Percentiles rank a stretch among this genome's conserved stretches.
Conservation (phyloP, 2,888 invertebrate genomes). For the Lissocephala sabroskyi region DNA sequence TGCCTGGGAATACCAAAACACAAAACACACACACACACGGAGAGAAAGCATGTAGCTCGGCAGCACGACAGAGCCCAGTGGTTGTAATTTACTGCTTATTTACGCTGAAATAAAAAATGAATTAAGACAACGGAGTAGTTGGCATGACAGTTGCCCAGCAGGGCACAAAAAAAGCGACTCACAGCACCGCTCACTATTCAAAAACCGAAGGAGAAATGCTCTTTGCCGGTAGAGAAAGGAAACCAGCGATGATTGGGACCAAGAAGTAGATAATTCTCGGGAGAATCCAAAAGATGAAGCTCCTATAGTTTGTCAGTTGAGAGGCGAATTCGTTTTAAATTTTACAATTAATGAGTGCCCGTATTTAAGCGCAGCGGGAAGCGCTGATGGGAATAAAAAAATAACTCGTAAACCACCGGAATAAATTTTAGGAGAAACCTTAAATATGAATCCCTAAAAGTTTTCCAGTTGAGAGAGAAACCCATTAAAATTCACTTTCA, state of each 20-base stretch:
- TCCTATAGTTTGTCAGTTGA: too few species aligned
- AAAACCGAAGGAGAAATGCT: constrained; percentile 20
- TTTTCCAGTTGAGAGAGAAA: too few species aligned
- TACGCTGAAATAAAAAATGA: constrained; percentile 56
- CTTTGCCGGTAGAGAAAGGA: constrained; percentile 3
- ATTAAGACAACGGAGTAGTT: constrained; percentile 42
- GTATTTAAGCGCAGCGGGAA: too few species aligned
- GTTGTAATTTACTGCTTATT: constrained; percentile 60
- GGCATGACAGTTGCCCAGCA: constrained; percentile 17
- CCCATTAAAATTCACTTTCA: too few species aligned
- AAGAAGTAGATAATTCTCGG: constrained; percentile 24
- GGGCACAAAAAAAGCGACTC: constrained; percentile 27
- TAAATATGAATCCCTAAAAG: too few species aligned
- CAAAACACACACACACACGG: not conserved
- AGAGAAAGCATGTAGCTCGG: constrained; percentile 8
- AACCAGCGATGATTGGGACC: not conserved
- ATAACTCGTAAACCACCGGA: too few species aligned
- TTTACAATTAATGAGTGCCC: too few species aligned
- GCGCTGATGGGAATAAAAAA: too few species aligned
- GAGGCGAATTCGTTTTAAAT: too few species aligned
- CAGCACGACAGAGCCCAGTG: constrained; percentile 25
- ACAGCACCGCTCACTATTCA: not conserved
- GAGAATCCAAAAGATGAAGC: too few species aligned
- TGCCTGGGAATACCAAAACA: constrained; percentile 14
- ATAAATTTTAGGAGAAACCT: too few species aligned